Evolutionary conservation across 1,140 invertebrate species (phyloP), one percentile per base, ranked within the genome.

Genomic region (Ridgeia piscesae): DNA sequence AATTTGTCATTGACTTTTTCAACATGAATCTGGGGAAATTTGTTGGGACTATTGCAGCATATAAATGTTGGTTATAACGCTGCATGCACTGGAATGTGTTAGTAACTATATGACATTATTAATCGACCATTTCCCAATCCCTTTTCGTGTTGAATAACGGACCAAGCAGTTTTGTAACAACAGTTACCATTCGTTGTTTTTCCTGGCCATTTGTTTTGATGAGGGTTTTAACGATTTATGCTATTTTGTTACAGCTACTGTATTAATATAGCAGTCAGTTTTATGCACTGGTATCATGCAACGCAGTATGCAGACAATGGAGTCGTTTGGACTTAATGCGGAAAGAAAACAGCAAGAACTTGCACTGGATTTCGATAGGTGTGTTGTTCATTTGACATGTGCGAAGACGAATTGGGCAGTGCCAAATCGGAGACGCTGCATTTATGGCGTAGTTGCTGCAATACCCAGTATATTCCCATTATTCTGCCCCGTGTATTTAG

Each of bases 311-410:
- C 58, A 77, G 27, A 77, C 58, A 77, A 77, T 77, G 58, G 58
- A 77, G 58, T 21, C 0, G 27, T 77, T 77, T 77, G 58, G 58
- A 4, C 58, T 77, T 21, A 77, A 77, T 77, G 58, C 17, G 58
- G 58, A 77, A 77, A 31, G 58, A 77, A 77, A 77, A 77, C 58
- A 77, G 17, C 58, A 77, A 77, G 58, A 77, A 77, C 58, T 77
- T 77, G 58, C 58, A 77, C 58, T 77, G 58, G 58, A 77, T 77
- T 77, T 77, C 58, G 58, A 77, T 77, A 77, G 58, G 58, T 77
- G 58, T 17, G 58, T 77, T 77, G 58, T 77, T 77, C 58, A 21
- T 17, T 27, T 77, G 58, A 77, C 58, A 77, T 77, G 58, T 77
- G 58, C 58, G 58, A 77, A 77, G 58, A 9, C 58, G 27, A 77